Conservation (phyloP, 2,113 vertebrate species). For the Cynocephalus volans region DNA sequence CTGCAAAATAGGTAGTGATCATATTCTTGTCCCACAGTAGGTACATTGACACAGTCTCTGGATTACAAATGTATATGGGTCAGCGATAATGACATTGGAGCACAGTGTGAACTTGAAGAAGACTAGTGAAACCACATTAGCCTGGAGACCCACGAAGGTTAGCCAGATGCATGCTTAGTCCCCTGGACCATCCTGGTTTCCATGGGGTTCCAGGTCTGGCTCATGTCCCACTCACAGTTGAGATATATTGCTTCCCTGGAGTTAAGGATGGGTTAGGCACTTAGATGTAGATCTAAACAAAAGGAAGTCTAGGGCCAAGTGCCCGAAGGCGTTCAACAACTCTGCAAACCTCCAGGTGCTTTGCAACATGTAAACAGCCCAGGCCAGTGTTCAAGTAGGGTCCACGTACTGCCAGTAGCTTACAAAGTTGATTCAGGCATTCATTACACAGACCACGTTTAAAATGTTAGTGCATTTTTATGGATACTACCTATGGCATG, state of each 20-base stretch:
- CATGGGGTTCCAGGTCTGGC: not conserved
- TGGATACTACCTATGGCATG: not conserved
- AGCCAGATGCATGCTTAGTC: not conserved
- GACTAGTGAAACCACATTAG: not conserved
- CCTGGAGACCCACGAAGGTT: not conserved
- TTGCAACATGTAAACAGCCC: not conserved
- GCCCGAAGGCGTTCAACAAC: not conserved
- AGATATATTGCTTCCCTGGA: constrained; percentile 10
- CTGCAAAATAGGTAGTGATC: not conserved
- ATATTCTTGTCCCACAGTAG: not conserved
- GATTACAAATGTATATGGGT: not conserved
- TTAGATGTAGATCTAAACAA: not conserved
- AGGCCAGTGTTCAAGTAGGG: not conserved
- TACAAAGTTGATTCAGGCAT: not conserved
- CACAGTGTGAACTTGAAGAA: not conserved
- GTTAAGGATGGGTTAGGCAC: not conserved
- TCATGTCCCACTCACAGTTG: not conserved
- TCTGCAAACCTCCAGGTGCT: not conserved
- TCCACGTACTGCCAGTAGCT: not conserved
- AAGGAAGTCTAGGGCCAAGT: not conserved
- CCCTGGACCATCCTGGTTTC: not conserved
- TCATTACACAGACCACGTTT: not conserved
- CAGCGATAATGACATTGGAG: not conserved
- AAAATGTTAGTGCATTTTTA: constrained; percentile 8
- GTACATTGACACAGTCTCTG: not conserved